phyloP scores from a whole-genome alignment of 2,888 invertebrate species.

The Pteria penguin region DNA sequence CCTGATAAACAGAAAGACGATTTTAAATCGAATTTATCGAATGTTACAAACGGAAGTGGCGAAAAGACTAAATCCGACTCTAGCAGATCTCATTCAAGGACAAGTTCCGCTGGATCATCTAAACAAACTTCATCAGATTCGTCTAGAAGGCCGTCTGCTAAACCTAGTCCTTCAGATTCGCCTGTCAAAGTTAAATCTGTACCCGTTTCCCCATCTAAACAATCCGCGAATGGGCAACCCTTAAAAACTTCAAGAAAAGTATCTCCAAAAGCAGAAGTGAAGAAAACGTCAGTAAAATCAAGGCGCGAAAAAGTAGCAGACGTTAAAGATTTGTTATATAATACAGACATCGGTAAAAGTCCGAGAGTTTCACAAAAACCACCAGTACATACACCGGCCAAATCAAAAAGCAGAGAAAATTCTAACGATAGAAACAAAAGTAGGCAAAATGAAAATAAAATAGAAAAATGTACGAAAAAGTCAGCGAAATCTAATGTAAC shows the following conservation, averaged over 20 bases:
- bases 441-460: not conserved
- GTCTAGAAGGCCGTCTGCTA: slow-evolving; percentile 13
- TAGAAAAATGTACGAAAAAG: slow-evolving; percentile 5
- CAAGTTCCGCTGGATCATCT: not conserved
- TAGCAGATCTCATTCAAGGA: not conserved
- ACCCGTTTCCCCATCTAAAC: slow-evolving; percentile 8
- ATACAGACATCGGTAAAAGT: not conserved
- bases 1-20: not conserved
- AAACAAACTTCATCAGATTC: not conserved
- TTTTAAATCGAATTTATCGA: not conserved
- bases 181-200: not conserved
- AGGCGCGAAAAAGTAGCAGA: slow-evolving; percentile 16
- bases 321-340: slow-evolving; percentile 16
- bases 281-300: slow-evolving; percentile 1
- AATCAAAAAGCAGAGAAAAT: not conserved
- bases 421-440: not conserved
- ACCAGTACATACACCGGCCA: not conserved
- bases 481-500: not conserved
- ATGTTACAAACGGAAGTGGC: not conserved
- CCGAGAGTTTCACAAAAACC: not conserved
- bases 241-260: too few relatives aligned
- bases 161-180: not conserved
- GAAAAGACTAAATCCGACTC: not conserved
- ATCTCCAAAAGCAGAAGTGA: not conserved
- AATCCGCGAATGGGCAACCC: not conserved